Percentiles rank a stretch among this genome's conserved stretches.
These are phyloP conservation scores for Polylopha cassiicola DNA, from an alignment of 2,888 invertebrate species.

Conservation along the genomic window DNA sequence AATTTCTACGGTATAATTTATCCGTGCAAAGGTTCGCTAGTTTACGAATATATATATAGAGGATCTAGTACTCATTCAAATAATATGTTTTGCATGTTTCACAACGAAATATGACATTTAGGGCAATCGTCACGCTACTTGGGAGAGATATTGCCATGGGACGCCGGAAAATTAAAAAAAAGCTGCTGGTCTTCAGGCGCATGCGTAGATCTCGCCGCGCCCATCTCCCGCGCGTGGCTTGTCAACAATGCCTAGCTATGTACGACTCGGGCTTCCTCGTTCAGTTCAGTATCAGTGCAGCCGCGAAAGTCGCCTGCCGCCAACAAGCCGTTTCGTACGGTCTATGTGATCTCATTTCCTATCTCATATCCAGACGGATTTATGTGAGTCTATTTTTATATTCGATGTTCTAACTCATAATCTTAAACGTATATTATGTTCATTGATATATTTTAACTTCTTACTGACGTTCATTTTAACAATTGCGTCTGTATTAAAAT, in stretches of 20 bases:
- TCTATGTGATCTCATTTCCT: slow-evolving; percentile 53
- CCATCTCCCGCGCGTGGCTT: slow-evolving; percentile 32
- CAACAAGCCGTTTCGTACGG: slow-evolving; percentile 32
- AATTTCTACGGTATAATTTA: too few species aligned
- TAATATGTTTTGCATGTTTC: too few species aligned
- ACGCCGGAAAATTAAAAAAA: too few species aligned
- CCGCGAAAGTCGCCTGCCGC: slow-evolving; percentile 46
- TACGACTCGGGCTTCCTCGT: slow-evolving; percentile 30
- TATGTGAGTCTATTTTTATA: slow-evolving; percentile 44
- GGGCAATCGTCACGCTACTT: too few species aligned
- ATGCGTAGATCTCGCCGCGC: slow-evolving; percentile 33
- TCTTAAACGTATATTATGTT: slow-evolving; percentile 8
- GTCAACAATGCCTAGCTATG: slow-evolving; percentile 43
- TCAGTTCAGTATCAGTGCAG: slow-evolving; percentile 53
- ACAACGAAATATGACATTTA: too few species aligned
- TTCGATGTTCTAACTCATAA: slow-evolving; percentile 19
- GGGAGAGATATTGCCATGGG: too few species aligned
- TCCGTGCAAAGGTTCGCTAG: too few species aligned
- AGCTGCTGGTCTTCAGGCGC: slow-evolving; percentile 30
- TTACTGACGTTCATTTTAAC: too few species aligned
- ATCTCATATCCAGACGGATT: slow-evolving; percentile 40
- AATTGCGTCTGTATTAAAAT: too few species aligned
- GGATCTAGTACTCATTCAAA: too few species aligned
- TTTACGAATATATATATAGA: too few species aligned
- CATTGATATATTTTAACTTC: background rate